phyloP scores from a whole-genome alignment of 2,797 vertebrate genomes.

The Garrulus glandarius region DNA sequence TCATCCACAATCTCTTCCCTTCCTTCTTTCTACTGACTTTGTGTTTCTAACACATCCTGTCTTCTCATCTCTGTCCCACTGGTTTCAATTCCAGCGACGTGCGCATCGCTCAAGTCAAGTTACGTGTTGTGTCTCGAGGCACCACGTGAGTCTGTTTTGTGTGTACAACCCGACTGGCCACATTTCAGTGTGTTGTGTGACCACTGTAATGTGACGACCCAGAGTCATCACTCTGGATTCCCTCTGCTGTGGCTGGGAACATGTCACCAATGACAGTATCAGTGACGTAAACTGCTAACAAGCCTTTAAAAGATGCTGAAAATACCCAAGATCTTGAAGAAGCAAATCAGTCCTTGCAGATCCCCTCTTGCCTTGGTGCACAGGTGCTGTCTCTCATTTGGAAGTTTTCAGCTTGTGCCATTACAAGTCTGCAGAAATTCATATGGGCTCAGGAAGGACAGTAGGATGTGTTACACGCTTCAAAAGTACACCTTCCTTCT shows the following conservation, averaged over 20 bases:
- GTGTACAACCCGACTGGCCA: not conserved
- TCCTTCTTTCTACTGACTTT: not conserved
- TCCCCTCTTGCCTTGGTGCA: not conserved
- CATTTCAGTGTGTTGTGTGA: not conserved
- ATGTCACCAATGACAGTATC: not conserved
- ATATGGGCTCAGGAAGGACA: not conserved
- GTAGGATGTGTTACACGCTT: not conserved
- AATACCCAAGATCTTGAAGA: not conserved
- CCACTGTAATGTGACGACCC: not conserved
- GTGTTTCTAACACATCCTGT: not conserved
- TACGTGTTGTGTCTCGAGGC: accelerated
- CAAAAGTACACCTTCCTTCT: not conserved
- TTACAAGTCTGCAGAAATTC: not conserved
- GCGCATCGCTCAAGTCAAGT: not conserved
- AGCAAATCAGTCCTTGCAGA: not conserved
- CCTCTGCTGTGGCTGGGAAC: not conserved
- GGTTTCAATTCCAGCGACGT: not conserved
- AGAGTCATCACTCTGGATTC: not conserved
- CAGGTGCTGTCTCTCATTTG: not conserved
- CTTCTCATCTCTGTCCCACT: not conserved
- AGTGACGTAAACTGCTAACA: not conserved
- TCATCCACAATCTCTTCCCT: not conserved
- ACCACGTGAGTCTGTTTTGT: not conserved
- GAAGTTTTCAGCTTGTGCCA: not conserved
- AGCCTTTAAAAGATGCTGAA: not conserved